Percentiles rank a stretch among this genome's conserved stretches.
phyloP scores from a whole-genome alignment of 1,140 invertebrate species.

The Apocrypta bakeri region DNA sequence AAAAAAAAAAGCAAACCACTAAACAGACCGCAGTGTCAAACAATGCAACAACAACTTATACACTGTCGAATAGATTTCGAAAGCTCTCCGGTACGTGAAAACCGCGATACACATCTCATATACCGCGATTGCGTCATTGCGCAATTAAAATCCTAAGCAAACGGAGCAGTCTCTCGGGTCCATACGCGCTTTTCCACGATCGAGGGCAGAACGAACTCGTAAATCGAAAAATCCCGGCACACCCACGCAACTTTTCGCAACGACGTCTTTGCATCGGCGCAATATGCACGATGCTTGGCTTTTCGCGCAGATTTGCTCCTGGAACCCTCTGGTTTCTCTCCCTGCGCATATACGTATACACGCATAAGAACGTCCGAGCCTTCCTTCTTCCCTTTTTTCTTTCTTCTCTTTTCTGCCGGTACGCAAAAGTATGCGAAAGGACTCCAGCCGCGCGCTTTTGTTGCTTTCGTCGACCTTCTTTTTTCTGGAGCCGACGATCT shows the following conservation, averaged over 20 bases:
- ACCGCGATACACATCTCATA: background rate
- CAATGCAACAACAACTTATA: background rate
- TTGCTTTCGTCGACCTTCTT: background rate
- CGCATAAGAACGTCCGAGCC: background rate
- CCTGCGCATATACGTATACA: background rate
- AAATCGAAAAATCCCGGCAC: background rate
- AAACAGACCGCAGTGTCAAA: background rate
- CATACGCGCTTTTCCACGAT: background rate
- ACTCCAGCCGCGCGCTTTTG: conserved; percentile 10
- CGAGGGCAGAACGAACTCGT: background rate
- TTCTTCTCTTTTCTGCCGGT: background rate
- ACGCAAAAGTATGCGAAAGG: background rate
- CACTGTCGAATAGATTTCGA: background rate
- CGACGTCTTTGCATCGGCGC: no score
- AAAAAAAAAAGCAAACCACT: no score
- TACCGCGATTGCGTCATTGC: background rate
- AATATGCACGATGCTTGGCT: background rate
- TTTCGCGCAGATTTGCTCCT: background rate
- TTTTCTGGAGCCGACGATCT: background rate
- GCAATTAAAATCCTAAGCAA: background rate
- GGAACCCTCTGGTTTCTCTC: background rate
- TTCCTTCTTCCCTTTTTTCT: background rate
- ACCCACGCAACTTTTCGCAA: background rate
- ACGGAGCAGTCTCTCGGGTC: no score
- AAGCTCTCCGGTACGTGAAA: background rate